Conservation (phyloP, 2,797 vertebrate species). For the Rallus crepitans region DNA sequence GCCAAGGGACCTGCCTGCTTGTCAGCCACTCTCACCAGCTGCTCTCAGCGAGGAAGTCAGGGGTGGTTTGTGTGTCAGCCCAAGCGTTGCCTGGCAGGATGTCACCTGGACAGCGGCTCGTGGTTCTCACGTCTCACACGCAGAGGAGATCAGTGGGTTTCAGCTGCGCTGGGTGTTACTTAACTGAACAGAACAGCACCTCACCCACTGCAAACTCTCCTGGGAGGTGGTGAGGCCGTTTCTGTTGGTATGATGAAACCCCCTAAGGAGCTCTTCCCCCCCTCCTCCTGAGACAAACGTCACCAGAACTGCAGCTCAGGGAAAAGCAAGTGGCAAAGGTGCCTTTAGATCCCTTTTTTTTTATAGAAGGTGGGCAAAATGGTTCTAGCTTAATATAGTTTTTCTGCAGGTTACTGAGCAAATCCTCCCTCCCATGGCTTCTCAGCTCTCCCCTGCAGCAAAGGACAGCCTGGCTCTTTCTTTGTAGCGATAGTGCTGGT, state of each 20-base stretch:
- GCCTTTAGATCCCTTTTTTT: background rate
- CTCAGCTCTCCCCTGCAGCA: background rate
- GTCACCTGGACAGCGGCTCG: background rate
- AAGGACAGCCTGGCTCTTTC: background rate
- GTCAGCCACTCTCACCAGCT: rapidly evolving
- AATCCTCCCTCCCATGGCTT: background rate
- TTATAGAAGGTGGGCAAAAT: background rate
- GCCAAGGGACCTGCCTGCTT: background rate
- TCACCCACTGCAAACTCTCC: background rate
- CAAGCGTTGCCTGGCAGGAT: background rate
- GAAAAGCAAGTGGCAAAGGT: background rate
- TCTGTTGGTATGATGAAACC: background rate
- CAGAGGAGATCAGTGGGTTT: background rate
- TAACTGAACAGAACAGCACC: background rate
- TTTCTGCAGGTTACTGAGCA: background rate
- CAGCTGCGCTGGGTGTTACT: background rate
- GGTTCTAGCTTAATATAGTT: background rate
- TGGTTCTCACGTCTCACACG: background rate
- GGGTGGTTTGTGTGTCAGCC: background rate
- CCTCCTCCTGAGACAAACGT: background rate
- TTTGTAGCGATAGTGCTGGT: background rate
- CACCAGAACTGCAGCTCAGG: background rate
- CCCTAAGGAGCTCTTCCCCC: background rate
- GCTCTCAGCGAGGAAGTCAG: background rate
- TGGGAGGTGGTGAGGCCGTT: background rate